These are phyloP conservation scores for Anolis sagrei DNA, from an alignment of 2,113 vertebrate genomes.

Conservation along the genomic window DNA sequence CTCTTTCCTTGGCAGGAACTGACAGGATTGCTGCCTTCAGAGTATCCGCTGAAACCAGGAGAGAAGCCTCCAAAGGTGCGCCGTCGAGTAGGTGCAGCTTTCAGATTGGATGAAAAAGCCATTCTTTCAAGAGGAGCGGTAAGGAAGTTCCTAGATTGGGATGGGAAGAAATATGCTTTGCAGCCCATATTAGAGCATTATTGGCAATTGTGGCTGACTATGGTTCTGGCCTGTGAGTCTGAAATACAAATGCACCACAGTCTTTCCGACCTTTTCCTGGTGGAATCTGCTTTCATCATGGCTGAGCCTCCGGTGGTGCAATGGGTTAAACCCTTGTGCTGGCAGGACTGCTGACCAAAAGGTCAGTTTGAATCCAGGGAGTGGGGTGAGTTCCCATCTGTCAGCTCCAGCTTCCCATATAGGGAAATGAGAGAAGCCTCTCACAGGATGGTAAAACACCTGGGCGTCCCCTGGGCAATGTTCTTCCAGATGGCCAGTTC, in stretches of 20 bases:
- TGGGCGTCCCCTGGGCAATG: no score
- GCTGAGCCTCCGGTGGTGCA: no score
- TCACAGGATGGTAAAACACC: no score
- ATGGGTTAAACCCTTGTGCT: no score
- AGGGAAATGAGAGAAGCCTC: no score
- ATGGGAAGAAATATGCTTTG: neutral
- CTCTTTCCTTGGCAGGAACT: constrained; percentile 79
- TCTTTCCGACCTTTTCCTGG: neutral
- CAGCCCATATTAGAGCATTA: neutral
- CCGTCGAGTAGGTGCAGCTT: constrained; percentile 88
- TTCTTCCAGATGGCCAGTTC: no score
- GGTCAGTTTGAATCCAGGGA: no score
- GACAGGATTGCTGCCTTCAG: constrained; percentile 84
- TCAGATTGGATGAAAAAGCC: constrained; percentile 87
- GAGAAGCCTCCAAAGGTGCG: constrained; percentile 87
- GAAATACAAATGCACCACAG: neutral
- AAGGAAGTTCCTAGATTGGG: constrained; percentile 29
- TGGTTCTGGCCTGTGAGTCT: neutral
- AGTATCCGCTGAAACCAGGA: constrained; percentile 87
- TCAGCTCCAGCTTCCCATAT: no score
- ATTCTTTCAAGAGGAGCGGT: constrained; percentile 81
- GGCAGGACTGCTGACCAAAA: no score
- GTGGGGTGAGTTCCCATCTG: no score
- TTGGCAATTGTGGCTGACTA: neutral
- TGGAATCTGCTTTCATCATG: neutral